phyloP scores from a whole-genome alignment of 2,888 invertebrate species.

The Oasisia sp. region DNA sequence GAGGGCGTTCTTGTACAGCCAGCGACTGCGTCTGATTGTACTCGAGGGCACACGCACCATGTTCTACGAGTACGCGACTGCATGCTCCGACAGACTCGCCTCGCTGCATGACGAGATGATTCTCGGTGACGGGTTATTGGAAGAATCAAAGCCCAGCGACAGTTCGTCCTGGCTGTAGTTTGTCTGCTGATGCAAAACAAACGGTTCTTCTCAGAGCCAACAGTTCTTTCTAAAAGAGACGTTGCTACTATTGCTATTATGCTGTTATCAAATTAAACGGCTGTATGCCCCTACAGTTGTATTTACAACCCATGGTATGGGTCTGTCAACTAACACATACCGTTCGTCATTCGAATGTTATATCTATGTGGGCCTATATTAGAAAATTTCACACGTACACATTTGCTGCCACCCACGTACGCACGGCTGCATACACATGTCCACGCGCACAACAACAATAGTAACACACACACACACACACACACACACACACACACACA shows the following conservation, averaged over 20 bases:
- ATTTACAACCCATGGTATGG: too few relatives aligned
- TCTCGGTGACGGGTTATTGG: not conserved
- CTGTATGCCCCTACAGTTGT: too few relatives aligned
- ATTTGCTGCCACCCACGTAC: too few relatives aligned
- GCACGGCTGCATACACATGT: too few relatives aligned
- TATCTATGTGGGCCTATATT: too few relatives aligned
- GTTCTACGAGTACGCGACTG: not conserved
- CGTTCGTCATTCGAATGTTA: too few relatives aligned
- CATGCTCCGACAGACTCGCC: not conserved
- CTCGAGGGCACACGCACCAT: not conserved
- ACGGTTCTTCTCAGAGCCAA: slow-evolving; percentile 17
- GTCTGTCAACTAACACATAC: too few relatives aligned
- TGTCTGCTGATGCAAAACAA: not conserved
- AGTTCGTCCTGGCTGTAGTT: not conserved
- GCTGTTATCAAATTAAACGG: not conserved
- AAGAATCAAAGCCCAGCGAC: not conserved
- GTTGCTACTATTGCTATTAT: not conserved
- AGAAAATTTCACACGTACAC: too few relatives aligned
- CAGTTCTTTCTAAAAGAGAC: not conserved
- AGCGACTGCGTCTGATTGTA: slow-evolving; percentile 10
- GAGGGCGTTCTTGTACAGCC: not conserved
- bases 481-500: too few relatives aligned
- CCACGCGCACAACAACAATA: too few relatives aligned
- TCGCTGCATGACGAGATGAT: not conserved
- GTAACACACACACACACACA: too few relatives aligned